Conservation (phyloP, 1,140 invertebrate genomes). For the Gryon sp. region DNA sequence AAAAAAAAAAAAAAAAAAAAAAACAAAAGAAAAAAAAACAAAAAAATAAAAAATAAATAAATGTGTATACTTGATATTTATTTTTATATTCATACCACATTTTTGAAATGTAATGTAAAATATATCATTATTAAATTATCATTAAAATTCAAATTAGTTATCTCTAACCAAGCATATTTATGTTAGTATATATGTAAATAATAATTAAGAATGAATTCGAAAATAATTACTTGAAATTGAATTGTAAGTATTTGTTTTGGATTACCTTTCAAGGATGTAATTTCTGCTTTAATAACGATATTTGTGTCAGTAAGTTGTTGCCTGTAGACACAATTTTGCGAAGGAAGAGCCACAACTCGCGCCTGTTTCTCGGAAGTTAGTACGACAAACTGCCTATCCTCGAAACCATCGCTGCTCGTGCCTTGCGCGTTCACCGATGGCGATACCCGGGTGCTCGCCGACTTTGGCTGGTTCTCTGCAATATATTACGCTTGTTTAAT, state of each 20-base stretch:
- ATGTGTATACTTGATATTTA: no score
- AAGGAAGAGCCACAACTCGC: slow-evolving; percentile 94
- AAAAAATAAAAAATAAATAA: no score
- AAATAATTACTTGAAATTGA: neutral
- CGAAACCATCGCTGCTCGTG: slow-evolving; percentile 80
- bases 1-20: no score
- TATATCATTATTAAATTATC: no score
- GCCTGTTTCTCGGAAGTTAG: slow-evolving; percentile 97
- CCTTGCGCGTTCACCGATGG: slow-evolving; percentile 83
- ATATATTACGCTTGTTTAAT: slow-evolving; percentile 51
- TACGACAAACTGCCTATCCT: slow-evolving; percentile 95
- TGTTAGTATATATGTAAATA: no score
- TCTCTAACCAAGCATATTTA: no score
- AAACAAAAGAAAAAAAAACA: no score
- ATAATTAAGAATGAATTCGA: no score
- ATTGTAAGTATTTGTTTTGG: slow-evolving; percentile 5
- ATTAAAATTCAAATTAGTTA: no score
- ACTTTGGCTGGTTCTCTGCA: slow-evolving; percentile 73
- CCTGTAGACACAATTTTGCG: slow-evolving; percentile 93
- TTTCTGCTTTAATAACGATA: slow-evolving; percentile 96
- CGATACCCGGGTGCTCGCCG: slow-evolving; percentile 84
- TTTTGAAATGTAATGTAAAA: no score
- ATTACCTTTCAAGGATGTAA: slow-evolving; percentile 94
- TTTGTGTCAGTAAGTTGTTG: slow-evolving; percentile 92
- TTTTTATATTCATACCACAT: no score